These are phyloP conservation scores for Antechinus flavipes DNA, from an alignment of 2,113 vertebrate genomes.

Conservation along the genomic window DNA sequence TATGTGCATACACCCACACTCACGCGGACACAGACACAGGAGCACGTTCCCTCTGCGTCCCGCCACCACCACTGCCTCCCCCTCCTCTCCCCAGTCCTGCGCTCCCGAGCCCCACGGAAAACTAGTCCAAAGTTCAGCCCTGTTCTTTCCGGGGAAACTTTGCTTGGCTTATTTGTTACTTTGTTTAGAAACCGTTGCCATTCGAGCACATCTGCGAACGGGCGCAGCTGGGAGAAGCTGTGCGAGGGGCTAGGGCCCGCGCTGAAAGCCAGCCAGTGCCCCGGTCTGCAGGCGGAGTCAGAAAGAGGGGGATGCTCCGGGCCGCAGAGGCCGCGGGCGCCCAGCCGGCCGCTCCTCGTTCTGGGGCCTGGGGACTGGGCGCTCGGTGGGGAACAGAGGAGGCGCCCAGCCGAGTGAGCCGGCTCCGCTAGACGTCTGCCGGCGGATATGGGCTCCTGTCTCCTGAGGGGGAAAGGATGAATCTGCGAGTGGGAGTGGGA, in stretches of 20 bases:
- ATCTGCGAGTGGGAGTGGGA: rapidly evolving
- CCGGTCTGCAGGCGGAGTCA: background rate
- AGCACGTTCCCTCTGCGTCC: background rate
- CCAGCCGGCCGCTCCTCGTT: background rate
- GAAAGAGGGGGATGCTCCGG: background rate
- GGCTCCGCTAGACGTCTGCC: background rate
- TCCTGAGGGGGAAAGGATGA: background rate
- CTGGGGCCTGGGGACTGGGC: background rate
- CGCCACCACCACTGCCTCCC: too few relatives aligned
- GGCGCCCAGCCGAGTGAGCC: background rate
- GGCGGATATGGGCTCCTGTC: background rate
- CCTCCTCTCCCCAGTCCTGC: background rate
- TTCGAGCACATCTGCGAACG: background rate
- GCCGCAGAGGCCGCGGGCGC: background rate
- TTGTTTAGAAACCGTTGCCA: background rate
- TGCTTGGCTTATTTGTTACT: background rate
- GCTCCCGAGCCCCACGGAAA: background rate
- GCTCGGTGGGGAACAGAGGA: background rate
- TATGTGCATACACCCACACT: too few relatives aligned
- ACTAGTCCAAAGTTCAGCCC: background rate
- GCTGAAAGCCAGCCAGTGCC: background rate
- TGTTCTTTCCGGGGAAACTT: background rate
- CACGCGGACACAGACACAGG: too few relatives aligned
- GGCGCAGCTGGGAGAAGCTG: background rate
- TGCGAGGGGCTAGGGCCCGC: too few relatives aligned